Conservation (phyloP, 30 jellyfish, hydroid and myxozoan species). For the Catostylus mosaicus region DNA sequence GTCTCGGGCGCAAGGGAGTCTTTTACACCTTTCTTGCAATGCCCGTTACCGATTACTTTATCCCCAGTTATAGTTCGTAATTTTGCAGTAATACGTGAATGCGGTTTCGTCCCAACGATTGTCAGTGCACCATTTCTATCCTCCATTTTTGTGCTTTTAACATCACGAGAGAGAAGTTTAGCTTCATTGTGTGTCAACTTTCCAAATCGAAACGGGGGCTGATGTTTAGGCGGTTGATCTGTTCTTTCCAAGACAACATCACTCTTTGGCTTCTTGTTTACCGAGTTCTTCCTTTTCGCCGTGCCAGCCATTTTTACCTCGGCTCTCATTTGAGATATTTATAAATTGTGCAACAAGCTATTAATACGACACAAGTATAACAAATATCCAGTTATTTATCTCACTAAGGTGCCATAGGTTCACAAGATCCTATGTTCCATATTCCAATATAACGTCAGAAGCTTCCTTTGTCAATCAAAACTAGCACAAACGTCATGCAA, state of each 20-base stretch:
- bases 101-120: neutral
- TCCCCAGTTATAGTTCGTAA: neutral
- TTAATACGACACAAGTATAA: too few species aligned
- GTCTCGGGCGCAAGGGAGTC: neutral
- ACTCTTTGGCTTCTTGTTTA: conserved; percentile 5
- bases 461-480: too few species aligned
- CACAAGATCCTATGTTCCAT: too few species aligned
- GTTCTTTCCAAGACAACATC: neutral
- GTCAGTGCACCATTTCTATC: neutral
- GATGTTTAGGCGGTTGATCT: conserved; percentile 28
- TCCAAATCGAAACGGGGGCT: conserved; percentile 72
- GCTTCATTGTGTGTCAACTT: conserved; percentile 43
- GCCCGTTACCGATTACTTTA: neutral
- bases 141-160: neutral
- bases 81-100: conserved; percentile 10
- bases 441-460: too few species aligned
- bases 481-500: too few species aligned
- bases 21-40: neutral
- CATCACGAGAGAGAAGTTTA: conserved; percentile 19
- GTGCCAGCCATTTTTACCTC: conserved; percentile 37
- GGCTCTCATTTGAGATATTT: neutral
- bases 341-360: neutral
- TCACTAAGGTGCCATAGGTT: too few species aligned
- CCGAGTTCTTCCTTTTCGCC: conserved; percentile 11
- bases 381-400: too few species aligned